These are phyloP conservation scores for Lysiphlebus fabarum DNA, from an alignment of 1,140 invertebrate genomes.

Conservation along the genomic window DNA sequence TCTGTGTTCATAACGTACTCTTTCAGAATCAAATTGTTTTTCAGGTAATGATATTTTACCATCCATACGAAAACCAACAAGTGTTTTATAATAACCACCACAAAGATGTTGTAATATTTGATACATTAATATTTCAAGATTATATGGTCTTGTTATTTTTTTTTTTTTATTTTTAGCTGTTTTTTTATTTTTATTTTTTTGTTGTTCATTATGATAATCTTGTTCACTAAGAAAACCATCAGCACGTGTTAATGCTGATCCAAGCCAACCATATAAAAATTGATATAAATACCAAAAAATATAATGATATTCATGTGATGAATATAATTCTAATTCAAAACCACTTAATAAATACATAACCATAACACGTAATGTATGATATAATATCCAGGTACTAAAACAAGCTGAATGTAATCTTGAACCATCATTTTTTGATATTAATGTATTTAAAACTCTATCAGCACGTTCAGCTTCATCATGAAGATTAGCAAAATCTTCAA, in stretches of 20 bases:
- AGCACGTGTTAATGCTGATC: constrained; percentile 84
- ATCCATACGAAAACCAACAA: constrained; percentile 70
- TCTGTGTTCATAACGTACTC: constrained; percentile 90
- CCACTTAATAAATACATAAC: constrained; percentile 91
- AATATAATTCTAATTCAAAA: constrained; percentile 93
- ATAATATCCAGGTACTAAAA: constrained; percentile 93
- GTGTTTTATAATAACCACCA: constrained; percentile 80
- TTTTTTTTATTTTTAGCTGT: constrained; percentile 67
- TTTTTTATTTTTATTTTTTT: constrained; percentile 56
- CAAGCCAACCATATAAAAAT: constrained; percentile 90
- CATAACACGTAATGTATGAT: constrained; percentile 95
- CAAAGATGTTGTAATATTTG: constrained; percentile 92
- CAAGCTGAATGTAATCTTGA: constrained; percentile 76
- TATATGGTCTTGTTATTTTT: constrained; percentile 68
- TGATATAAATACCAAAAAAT: constrained; percentile 96
- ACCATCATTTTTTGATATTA: constrained; percentile 67
- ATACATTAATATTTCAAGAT: constrained; percentile 78
- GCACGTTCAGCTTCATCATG: constrained; percentile 95
- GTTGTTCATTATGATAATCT: constrained; percentile 60
- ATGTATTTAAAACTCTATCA: constrained; percentile 76
- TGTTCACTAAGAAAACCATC: constrained; percentile 80
- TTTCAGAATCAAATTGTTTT: constrained; percentile 87
- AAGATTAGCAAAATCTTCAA: constrained; percentile 86
- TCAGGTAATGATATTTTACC: constrained; percentile 74
- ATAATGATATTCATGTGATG: constrained; percentile 94